Conservation (phyloP, 1,140 invertebrate species). For the Lepidurus apus region DNA sequence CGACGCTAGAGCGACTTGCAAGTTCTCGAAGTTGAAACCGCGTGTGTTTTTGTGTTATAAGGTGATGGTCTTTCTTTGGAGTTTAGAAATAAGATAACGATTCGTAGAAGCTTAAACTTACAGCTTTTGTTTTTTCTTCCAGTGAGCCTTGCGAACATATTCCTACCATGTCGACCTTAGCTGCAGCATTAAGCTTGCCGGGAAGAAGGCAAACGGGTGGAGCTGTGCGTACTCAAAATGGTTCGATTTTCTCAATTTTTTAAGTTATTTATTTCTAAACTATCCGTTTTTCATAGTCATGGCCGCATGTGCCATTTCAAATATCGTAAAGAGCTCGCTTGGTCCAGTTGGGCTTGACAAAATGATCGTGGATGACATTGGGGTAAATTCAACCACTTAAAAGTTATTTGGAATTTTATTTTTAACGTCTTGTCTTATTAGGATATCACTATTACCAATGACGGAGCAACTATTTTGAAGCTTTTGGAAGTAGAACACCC, state of each 20-base stretch:
- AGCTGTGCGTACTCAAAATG: slow-evolving; percentile 91
- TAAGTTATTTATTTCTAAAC: slow-evolving; percentile 20
- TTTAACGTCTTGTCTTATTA: slow-evolving; percentile 40
- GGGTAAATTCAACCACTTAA: slow-evolving; percentile 55
- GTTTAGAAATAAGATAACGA: too few species aligned
- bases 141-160: not conserved
- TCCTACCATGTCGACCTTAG: slow-evolving; percentile 55
- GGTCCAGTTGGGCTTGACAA: slow-evolving; percentile 98
- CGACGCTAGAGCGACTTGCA: too few species aligned
- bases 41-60: too few species aligned
- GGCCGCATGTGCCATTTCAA: slow-evolving; percentile 90
- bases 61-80: too few species aligned
- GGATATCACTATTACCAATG: slow-evolving; percentile 98
- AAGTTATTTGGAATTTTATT: not conserved
- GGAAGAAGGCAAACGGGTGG: slow-evolving; percentile 82
- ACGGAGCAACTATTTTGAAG: slow-evolving; percentile 96
- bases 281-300: slow-evolving; percentile 61
- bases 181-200: slow-evolving; percentile 66
- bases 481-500: slow-evolving; percentile 98
- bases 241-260: slow-evolving; percentile 52
- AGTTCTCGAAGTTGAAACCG: too few species aligned
- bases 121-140: too few species aligned
- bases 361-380: slow-evolving; percentile 99
- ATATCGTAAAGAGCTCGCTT: slow-evolving; percentile 97
- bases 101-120: too few species aligned